phyloP scores from a whole-genome alignment of 2,797 vertebrate genomes.

The Pangasius sanitwongsei region DNA sequence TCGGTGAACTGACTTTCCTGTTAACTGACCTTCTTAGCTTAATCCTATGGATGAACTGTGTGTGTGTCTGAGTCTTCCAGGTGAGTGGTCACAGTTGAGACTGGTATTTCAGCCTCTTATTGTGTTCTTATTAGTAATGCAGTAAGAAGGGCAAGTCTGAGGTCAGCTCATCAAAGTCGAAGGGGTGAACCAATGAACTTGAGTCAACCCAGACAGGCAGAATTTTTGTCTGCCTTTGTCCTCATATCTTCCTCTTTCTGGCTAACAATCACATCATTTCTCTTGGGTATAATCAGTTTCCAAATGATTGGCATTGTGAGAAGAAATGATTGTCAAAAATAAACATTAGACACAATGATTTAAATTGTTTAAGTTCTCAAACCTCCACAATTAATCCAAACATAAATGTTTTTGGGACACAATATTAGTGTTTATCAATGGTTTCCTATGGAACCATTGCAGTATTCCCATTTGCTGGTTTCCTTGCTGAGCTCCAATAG shows the following conservation, averaged over 20 bases:
- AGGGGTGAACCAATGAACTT: constrained; percentile 7
- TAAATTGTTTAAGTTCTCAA: background rate
- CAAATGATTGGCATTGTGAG: background rate
- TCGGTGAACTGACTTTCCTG: constrained; percentile 27
- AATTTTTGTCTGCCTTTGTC: background rate
- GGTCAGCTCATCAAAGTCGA: constrained; percentile 30
- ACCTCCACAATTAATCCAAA: background rate
- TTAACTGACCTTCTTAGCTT: constrained; percentile 35
- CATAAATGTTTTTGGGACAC: background rate
- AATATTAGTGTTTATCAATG: background rate
- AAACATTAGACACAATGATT: background rate
- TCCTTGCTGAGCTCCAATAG: background rate
- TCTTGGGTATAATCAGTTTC: background rate
- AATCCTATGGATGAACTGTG: constrained; percentile 24
- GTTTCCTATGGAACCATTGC: background rate
- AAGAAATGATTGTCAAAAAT: background rate
- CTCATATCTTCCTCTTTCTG: background rate
- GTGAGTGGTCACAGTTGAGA: constrained; percentile 16
- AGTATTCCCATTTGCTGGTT: background rate
- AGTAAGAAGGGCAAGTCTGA: background rate
- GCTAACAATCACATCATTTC: background rate
- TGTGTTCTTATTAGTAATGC: constrained; percentile 20
- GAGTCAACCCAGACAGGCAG: background rate
- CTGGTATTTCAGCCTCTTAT: constrained; percentile 12
- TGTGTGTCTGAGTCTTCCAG: constrained; percentile 18